Base-by-base conservation (phyloP, 2,888 invertebrate genomes). In the Bembecia ichneumoniformis region DNA sequence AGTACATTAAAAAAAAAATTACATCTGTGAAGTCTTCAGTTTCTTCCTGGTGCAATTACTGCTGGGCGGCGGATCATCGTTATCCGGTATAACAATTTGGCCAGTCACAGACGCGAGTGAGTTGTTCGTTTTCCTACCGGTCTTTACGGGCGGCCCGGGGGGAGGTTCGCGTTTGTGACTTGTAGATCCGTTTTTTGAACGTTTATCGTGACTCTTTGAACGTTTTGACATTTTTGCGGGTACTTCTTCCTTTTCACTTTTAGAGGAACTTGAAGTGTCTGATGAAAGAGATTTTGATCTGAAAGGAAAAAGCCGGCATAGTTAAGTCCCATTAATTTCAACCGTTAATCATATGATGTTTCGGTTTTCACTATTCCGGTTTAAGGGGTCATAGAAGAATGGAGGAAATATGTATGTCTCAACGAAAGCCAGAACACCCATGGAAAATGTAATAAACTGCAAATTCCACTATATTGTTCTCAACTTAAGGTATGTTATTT, bases 121-220 rank as follows among this genome's bases (percentile, higher is more conserved):
- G 77, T 95, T 95, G 69, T 96, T 96, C 9, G 95, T 96, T 77
- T 95, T 95, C 52, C 95, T 88, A 49, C 95, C 95, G 2, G 89
- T 83, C 58, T 81, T 82, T 14, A 81, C 65, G 0, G 78, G 78
- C 1, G 71, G 74, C 17, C 77, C 78, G 60, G 83, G 81, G 10
- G 78, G 80, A 3, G 77, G 82, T 59, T 82, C 83, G 45, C 77
- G 78, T 64, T 83, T 87, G 47, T 77, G 70, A 4, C 74, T 69
- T 28, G 72, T 58, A 1, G 82, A 68, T 1, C 77, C 75, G 60
- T 75, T 79, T 77, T 82, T 84, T 67, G 79, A 74, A 53, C 71
- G 74, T 65, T 81, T 83, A 9, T 77, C 77, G 50, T 74, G 68
- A 50, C 70, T 68, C 60, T 75, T 84, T 11, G 75, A 63, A 49